Conservation (phyloP, 1,140 invertebrate species). For the Plodia interpunctella region DNA sequence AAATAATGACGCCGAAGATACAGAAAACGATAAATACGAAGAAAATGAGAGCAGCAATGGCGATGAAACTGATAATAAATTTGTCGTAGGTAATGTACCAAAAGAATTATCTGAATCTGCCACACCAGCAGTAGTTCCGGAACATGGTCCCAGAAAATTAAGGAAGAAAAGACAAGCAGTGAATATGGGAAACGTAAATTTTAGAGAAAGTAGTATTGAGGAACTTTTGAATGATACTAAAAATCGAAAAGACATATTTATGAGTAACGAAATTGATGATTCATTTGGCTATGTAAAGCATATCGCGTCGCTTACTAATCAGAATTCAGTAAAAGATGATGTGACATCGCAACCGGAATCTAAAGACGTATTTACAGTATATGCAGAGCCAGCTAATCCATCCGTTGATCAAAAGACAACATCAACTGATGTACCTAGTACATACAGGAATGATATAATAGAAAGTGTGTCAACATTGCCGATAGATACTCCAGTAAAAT, state of each 20-base stretch:
- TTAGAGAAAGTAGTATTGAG: background rate
- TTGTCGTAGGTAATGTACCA: slow-evolving; percentile 78
- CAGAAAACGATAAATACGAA: slow-evolving; percentile 44
- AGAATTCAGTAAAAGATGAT: slow-evolving; percentile 21
- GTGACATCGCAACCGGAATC: slow-evolving; percentile 21
- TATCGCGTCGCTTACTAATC: slow-evolving; percentile 21
- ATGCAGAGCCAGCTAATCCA: slow-evolving; percentile 40
- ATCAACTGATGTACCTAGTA: slow-evolving; percentile 26
- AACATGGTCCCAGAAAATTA: slow-evolving; percentile 78
- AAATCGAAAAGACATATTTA: slow-evolving; percentile 55
- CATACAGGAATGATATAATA: slow-evolving; percentile 38
- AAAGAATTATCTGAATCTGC: slow-evolving; percentile 74
- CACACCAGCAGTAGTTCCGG: slow-evolving; percentile 78
- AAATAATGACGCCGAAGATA: slow-evolving; percentile 61
- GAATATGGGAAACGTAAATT: slow-evolving; percentile 53
- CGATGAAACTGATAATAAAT: slow-evolving; percentile 60
- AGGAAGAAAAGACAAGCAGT: slow-evolving; percentile 49
- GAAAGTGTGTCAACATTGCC: slow-evolving; percentile 65
- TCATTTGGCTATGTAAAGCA: slow-evolving; percentile 33
- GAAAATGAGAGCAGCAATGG: slow-evolving; percentile 41
- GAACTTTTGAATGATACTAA: slow-evolving; percentile 43
- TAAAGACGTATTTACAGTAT: slow-evolving; percentile 47
- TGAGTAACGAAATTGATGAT: slow-evolving; percentile 72
- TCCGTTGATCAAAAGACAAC: slow-evolving; percentile 30
- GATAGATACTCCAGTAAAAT: slow-evolving; percentile 37